Evolutionary conservation across 2,797 vertebrate species (phyloP).

Genomic region (Gymnoscopelus microlampas): DNA sequence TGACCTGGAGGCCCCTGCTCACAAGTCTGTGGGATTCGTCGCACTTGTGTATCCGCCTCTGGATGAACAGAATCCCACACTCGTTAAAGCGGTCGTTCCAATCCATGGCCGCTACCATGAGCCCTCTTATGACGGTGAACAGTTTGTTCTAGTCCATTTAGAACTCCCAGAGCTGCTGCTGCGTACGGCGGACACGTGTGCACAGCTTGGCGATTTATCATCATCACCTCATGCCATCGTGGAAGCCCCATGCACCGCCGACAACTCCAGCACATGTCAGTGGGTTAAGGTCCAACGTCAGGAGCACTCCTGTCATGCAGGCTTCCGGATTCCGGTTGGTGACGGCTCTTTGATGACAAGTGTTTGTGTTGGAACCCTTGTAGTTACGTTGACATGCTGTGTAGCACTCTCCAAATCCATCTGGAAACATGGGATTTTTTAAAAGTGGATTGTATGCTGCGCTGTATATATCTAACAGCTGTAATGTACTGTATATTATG

Average conservation of each 20-base stretch:
- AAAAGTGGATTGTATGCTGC: constrained; percentile 1
- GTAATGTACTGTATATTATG: neutral
- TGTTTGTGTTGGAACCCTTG: constrained; percentile 86
- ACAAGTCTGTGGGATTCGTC: constrained; percentile 78
- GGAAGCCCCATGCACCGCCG: constrained; percentile 73
- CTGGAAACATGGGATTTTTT: constrained; percentile 79
- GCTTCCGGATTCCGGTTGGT: constrained; percentile 87
- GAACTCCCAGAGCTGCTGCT: constrained; percentile 84
- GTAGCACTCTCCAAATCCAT: constrained; percentile 79
- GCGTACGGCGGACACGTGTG: constrained; percentile 79
- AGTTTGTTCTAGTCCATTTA: constrained; percentile 66
- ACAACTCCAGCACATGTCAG: constrained; percentile 75
- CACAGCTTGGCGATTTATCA: constrained; percentile 12
- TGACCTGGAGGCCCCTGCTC: constrained; percentile 90
- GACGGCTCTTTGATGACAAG: constrained; percentile 75
- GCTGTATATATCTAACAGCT: neutral
- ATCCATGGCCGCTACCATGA: constrained; percentile 91
- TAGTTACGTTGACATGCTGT: constrained; percentile 84
- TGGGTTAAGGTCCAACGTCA: constrained; percentile 74
- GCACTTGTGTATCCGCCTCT: constrained; percentile 80
- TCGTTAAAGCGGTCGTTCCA: constrained; percentile 80
- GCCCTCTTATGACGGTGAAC: constrained; percentile 70
- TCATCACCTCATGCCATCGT: constrained; percentile 36
- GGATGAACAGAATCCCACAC: constrained; percentile 51
- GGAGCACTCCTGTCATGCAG: neutral